phyloP scores from a whole-genome alignment of 2,113 vertebrate species.

The Perca schrenkii region DNA sequence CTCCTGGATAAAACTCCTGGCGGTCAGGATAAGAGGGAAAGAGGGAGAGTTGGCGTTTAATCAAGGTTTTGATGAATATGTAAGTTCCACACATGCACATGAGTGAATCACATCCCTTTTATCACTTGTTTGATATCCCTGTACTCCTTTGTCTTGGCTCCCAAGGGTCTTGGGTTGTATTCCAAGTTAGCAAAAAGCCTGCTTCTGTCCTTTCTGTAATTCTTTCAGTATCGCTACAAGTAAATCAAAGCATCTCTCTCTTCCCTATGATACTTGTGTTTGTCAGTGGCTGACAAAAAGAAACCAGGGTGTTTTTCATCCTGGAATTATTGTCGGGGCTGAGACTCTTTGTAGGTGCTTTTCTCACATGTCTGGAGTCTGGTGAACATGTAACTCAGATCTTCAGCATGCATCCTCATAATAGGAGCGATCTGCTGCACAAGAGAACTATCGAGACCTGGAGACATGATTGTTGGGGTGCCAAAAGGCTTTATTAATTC shows the following conservation, averaged over 20 bases:
- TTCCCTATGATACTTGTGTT: conserved; percentile 57
- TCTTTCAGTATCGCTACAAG: conserved; percentile 47
- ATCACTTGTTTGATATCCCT: conserved; percentile 61
- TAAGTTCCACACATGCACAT: conserved; percentile 23
- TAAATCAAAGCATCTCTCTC: conserved; percentile 62
- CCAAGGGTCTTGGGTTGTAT: conserved; percentile 39
- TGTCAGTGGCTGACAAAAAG: conserved; percentile 44
- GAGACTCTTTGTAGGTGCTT: conserved; percentile 52
- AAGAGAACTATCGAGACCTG: conserved; percentile 58
- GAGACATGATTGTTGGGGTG: conserved; percentile 41
- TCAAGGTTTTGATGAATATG: conserved; percentile 61
- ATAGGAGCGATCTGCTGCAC: conserved; percentile 44
- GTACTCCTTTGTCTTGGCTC: conserved; percentile 41
- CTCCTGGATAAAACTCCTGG: conserved; percentile 12
- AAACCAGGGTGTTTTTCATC: conserved; percentile 45
- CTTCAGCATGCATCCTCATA: conserved; percentile 60
- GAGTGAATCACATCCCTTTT: conserved; percentile 42
- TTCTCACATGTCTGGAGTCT: conserved; percentile 52
- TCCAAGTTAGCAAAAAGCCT: conserved; percentile 53
- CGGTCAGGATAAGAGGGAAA: conserved; percentile 32
- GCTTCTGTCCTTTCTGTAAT: conserved; percentile 52
- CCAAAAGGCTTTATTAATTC: conserved; percentile 72
- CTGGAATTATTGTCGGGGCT: conserved; percentile 58
- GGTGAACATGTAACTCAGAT: conserved; percentile 65
- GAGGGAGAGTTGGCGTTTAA: conserved; percentile 48